Evolutionary conservation across 2,113 vertebrate genomes (phyloP).

Genomic region (Xiphophorus maculatus): DNA sequence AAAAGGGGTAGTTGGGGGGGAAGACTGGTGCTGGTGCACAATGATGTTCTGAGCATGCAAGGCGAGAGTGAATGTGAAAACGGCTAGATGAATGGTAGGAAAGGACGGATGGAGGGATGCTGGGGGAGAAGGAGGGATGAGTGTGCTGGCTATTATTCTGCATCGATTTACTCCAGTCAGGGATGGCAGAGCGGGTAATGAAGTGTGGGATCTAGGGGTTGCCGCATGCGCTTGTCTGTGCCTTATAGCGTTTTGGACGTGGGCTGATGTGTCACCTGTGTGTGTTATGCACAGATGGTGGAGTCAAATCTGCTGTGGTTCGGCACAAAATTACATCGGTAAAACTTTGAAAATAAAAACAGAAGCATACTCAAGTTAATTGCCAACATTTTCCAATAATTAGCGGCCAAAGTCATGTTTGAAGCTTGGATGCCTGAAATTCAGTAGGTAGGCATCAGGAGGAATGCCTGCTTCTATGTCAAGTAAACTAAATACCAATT

Average conservation of each 20-base stretch:
- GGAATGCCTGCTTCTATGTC: not conserved
- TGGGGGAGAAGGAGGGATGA: conserved; percentile 36
- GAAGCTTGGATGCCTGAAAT: not conserved
- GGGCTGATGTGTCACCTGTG: conserved; percentile 54
- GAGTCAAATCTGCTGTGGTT: conserved; percentile 26
- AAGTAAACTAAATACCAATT: conserved; percentile 8
- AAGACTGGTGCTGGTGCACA: conserved; percentile 1
- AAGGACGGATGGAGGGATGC: conserved; percentile 17
- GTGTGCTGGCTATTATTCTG: conserved; percentile 71
- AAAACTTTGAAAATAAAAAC: conserved; percentile 3
- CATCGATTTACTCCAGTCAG: conserved; percentile 77
- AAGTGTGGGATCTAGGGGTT: conserved; percentile 76
- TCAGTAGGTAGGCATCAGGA: not conserved
- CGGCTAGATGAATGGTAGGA: conserved; percentile 26
- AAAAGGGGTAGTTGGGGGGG: not conserved
- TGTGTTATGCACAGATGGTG: conserved; percentile 44
- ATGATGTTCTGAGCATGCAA: conserved; percentile 22
- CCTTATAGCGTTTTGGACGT: conserved; percentile 64
- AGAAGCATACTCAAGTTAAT: not conserved
- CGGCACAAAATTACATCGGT: not conserved
- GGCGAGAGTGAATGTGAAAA: conserved; percentile 11
- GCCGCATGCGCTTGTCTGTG: conserved; percentile 53
- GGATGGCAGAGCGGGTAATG: conserved; percentile 74
- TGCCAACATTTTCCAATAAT: conserved; percentile 5
- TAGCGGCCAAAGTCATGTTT: not conserved